A percentile compares a stretch with the other conserved stretches of the same genome.
phyloP scores from a whole-genome alignment of 2,797 vertebrate genomes.

The Gallirallus australis region DNA sequence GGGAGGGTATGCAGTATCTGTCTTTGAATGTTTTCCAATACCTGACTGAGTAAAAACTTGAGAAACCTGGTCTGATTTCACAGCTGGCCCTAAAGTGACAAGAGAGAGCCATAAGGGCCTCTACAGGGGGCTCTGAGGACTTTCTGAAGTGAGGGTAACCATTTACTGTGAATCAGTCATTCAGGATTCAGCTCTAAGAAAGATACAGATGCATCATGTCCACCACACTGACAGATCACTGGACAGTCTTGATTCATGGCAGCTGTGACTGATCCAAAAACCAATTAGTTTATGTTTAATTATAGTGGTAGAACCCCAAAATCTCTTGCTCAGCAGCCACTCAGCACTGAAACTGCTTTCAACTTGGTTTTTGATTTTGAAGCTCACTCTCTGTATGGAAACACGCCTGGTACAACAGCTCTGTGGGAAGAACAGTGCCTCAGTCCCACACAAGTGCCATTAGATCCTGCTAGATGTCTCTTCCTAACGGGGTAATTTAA shows the following conservation, averaged over 20 bases:
- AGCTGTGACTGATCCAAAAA: neutral
- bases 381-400: rapidly evolving
- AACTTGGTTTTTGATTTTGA: neutral
- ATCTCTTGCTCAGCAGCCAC: neutral
- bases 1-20: neutral
- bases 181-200: neutral
- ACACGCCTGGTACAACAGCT: neutral
- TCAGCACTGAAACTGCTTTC: neutral
- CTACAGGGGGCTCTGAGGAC: neutral
- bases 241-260: neutral
- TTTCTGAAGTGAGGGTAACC: neutral
- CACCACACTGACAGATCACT: neutral
- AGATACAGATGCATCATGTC: neutral
- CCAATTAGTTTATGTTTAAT: neutral
- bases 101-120: neutral
- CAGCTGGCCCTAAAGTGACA: neutral
- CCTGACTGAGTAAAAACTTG: neutral
- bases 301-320: neutral
- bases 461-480: neutral
- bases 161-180: neutral
- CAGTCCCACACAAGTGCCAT: neutral
- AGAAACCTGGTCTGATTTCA: neutral
- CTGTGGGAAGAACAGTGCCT: neutral
- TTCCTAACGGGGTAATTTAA: neutral
- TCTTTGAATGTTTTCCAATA: neutral